A percentile compares a stretch with the other conserved stretches of the same genome.
These are phyloP conservation scores for Dolichotis patagonum DNA, from an alignment of 2,113 vertebrate species.

Conservation along the genomic window DNA sequence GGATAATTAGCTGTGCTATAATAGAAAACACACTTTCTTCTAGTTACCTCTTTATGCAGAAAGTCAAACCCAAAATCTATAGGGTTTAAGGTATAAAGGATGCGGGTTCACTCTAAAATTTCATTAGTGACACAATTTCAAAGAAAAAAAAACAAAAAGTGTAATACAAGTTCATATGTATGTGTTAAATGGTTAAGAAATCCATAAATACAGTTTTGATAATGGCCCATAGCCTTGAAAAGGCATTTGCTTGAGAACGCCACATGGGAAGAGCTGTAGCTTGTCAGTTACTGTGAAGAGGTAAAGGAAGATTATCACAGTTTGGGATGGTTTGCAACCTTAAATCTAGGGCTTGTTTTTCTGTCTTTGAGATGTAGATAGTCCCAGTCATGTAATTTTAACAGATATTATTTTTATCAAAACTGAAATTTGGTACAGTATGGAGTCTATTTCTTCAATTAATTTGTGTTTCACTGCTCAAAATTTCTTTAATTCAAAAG, in stretches of 20 bases:
- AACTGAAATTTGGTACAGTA: not conserved
- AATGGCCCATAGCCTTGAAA: not conserved
- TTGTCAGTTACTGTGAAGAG: not conserved
- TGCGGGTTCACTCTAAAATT: not conserved
- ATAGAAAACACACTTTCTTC: not conserved
- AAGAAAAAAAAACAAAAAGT: not conserved
- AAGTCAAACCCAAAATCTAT: not conserved
- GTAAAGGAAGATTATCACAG: not conserved
- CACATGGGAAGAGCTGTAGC: not conserved
- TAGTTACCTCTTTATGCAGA: not conserved
- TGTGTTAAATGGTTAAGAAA: not conserved
- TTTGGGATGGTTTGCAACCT: not conserved
- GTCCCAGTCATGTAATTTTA: not conserved
- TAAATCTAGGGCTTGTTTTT: not conserved
- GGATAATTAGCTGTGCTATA: not conserved
- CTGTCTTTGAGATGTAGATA: not conserved
- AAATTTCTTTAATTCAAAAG: not conserved
- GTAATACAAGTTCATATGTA: not conserved
- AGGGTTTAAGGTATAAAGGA: not conserved
- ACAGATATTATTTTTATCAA: not conserved
- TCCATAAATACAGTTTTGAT: not conserved
- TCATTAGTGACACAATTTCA: not conserved
- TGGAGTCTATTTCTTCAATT: not conserved
- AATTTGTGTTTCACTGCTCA: not conserved
- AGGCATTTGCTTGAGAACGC: not conserved